Base-by-base conservation (phyloP, 2,888 invertebrate species). In the Phengaris alcon region DNA sequence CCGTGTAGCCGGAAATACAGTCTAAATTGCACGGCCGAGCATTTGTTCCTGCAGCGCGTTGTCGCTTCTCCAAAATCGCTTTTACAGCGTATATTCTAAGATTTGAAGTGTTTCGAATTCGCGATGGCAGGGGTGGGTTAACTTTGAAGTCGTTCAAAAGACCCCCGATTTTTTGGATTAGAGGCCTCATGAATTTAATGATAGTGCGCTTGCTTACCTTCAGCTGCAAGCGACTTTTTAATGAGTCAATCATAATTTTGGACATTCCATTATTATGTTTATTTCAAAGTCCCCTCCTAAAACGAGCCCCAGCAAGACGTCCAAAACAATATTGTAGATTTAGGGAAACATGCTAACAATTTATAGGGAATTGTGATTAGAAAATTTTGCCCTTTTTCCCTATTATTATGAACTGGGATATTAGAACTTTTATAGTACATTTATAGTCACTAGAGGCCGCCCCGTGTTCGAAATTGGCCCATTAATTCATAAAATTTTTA, bases 1-100 rank as follows among this genome's bases (percentile, higher is more conserved):
- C 88, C 93, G 91, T 93, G 93, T 92, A 86, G 86, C 88, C 91
- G 93, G 93, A 93, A 88, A 93, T 93, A 93, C 91, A 92, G 93
- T 91, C 90, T 87, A 92, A 93, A 93, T 93, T 93, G 93, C 91
- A 88, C 87, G 87, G 85, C 83, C 88, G 88, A 85, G 86, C 91
- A 87, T 91, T 91, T 91, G 90, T 91, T 90, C 89, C 89, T 88
- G 83, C 87, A 84, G 82, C 78, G 79, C 73, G 35, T 35, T 64
- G 70, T 75, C 48, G 75, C 73, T 75, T 80, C 35, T 35, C 78
- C 64, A 86, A 86, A 87, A 81, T 82, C 78, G 75, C 78, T 87
- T 85, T 82, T 91, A 86, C 82, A 75, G 59, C 75, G 54, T 15
- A 2, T 10, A 15, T 1, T n/a, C 77, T 85, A 85, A 80, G 83